A percentile compares a stretch with the other conserved stretches of the same genome.
Evolutionary conservation across 2,113 vertebrate genomes (phyloP).

Genomic region (Hystrix brachyura): DNA sequence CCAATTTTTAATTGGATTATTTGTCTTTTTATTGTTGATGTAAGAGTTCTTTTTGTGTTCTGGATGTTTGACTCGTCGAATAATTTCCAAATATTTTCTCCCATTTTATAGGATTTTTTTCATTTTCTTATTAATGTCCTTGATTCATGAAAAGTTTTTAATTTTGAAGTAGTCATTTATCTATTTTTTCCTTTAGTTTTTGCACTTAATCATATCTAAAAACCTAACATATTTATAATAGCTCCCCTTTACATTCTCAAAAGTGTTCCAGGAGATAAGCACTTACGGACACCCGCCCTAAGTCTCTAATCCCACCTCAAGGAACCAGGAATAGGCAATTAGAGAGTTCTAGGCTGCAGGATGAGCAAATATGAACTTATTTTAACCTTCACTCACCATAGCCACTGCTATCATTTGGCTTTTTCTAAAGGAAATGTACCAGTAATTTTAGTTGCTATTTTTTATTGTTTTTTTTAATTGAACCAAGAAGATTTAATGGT

Average conservation of each 20-base stretch:
- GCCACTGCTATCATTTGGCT: neutral
- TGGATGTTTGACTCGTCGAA: conserved; percentile 4
- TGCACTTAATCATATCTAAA: neutral
- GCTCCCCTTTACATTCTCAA: neutral
- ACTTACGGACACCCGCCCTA: neutral
- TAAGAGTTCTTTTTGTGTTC: conserved; percentile 21
- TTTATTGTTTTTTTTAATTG: neutral
- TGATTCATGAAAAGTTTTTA: neutral
- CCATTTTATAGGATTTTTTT: neutral
- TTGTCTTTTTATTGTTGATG: conserved; percentile 18
- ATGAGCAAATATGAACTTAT: conserved; percentile 43
- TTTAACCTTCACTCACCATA: neutral
- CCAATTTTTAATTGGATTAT: neutral
- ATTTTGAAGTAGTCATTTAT: conserved; percentile 48
- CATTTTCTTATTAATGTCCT: conserved; percentile 37
- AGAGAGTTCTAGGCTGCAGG: neutral
- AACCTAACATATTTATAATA: conserved; percentile 15
- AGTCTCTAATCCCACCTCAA: neutral
- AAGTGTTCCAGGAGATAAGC: neutral
- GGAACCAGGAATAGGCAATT: neutral
- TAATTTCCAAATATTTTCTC: conserved; percentile 52
- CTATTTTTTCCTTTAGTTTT: conserved; percentile 3
- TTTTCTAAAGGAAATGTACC: conserved; percentile 43
- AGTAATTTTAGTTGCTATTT: conserved; percentile 34
- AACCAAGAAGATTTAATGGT: too few relatives aligned